Evolutionary conservation across 2,888 invertebrate genomes (phyloP).

Genomic region (Agriotes lineatus): DNA sequence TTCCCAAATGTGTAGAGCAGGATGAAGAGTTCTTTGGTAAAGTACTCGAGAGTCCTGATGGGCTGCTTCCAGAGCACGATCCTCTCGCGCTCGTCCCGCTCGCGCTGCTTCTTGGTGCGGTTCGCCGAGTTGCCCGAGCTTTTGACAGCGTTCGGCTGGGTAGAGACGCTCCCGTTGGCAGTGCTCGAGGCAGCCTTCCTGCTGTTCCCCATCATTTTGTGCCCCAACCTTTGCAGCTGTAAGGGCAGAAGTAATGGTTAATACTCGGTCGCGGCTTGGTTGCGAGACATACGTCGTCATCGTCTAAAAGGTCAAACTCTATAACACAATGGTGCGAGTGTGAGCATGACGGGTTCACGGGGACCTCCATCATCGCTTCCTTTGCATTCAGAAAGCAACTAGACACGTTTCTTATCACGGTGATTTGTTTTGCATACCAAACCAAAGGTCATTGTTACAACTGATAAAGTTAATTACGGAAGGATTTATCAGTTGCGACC

Average conservation of each 20-base stretch:
- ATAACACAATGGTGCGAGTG: conserved; percentile 29
- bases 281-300: conserved; percentile 18
- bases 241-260: conserved; percentile 39
- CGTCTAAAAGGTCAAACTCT: conserved; percentile 12
- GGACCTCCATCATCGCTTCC: no score
- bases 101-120: conserved; percentile 61
- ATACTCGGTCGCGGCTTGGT: neutral
- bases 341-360: no score
- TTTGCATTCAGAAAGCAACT: no score
- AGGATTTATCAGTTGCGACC: no score
- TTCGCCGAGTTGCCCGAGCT: conserved; percentile 11
- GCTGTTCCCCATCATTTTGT: conserved; percentile 71
- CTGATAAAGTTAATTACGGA: no score
- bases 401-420: no score
- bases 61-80: conserved; percentile 88
- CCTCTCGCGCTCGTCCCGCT: conserved; percentile 72
- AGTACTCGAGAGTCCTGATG: conserved; percentile 83
- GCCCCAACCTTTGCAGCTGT: conserved; percentile 76
- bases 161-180: conserved; percentile 50
- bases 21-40: conserved; percentile 78
- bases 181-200: conserved; percentile 53
- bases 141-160: conserved; percentile 21
- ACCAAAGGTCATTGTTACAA: no score
- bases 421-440: no score
- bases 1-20: conserved; percentile 72